Base-by-base conservation (phyloP, 2,113 vertebrate species). In the Sakesphorus luctuosus region DNA sequence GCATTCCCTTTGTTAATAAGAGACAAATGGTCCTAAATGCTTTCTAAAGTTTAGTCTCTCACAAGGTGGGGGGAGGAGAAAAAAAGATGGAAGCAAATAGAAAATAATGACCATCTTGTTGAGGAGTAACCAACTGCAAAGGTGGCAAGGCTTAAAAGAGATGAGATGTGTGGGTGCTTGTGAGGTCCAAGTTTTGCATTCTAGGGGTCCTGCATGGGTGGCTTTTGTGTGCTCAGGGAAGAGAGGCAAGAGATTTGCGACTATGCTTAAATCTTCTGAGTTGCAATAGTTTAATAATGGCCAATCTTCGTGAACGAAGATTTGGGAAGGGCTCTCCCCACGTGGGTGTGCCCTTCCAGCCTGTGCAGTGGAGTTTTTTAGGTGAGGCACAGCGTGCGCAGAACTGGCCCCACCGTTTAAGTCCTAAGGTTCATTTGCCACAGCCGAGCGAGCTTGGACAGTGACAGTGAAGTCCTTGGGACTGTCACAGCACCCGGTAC, bases 261-360 rank as follows among this genome's bases (percentile, higher is more conserved):
- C n/a, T 33, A 13, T 1, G 3, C 5, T 6, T 11, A 16, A 35
- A 50, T 74, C 28, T 31, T 35, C 52, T 15, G n/a, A 74, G 58
- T 1, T 1, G 29, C 24, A 28, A 2, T 11, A 35, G 24, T 11
- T 38, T n/a, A n/a, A n/a, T n/a, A n/a, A n/a, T n/a, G n/a, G n/a
- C n/a, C n/a, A n/a, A n/a, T n/a, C n/a, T n/a, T n/a, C n/a, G n/a
- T n/a, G n/a, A n/a, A n/a, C n/a, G n/a, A n/a, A n/a, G n/a, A n/a
- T n/a, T n/a, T n/a, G n/a, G n/a, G n/a, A n/a, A n/a, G n/a, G n/a
- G n/a, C n/a, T n/a, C n/a, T n/a, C n/a, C n/a, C n/a, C n/a, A n/a
- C n/a, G n/a, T n/a, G n/a, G n/a, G n/a, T n/a, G n/a, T n/a, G n/a
- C n/a, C n/a, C n/a, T n/a, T n/a, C n/a, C n/a, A n/a, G n/a, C n/a